Base-by-base conservation (phyloP, 2,797 vertebrate species). In the Lophotriccus pileatus region DNA sequence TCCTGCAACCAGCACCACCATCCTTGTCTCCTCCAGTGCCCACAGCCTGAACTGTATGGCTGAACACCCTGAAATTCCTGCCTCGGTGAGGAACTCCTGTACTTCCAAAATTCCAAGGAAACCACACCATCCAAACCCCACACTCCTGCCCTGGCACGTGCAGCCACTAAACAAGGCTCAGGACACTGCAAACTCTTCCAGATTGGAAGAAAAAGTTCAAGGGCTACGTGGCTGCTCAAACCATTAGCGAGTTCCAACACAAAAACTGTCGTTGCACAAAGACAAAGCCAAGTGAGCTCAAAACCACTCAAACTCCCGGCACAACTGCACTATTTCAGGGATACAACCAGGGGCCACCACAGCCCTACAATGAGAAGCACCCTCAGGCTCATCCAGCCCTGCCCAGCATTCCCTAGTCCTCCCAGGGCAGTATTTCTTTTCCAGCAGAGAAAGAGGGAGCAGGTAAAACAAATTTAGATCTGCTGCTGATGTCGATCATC, bases 41-140 rank as follows among this genome's bases (percentile, higher is more conserved):
- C 2, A 0, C 1, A 14, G 37, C 37, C 52, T 67, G 21, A 53
- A 28, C 50, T 16, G 2, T 2, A 34, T 0, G 18, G 37, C 13
- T 18, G 34, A 78, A 64, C 4, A 25, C 0, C 25, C 37, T 44
- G 46, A 39, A 68, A 76, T 32, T 53, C 49, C 63, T n/a, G n/a
- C 14, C 25, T 27, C 27, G 5, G 20, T 6, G 0, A 53, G 63
- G 66, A 70, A 74, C n/a, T 34, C 53, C 66, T 58, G 59, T 63
- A 28, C 41, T 1, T 1, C 9, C 2, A 0, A 4, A 34, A 56
- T 12, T 49, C 50, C 4, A 4, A 75, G 25, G 81, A 84, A 78
- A 44, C 22, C 63, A 44, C 6, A 43, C 0, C 0, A 28, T 53
- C 68, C 53, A 20, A 50, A 37, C 2, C 16, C 27, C 66, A 41